Evolutionary conservation across 2,113 vertebrate genomes (phyloP), one percentile per base, ranked within the genome.

Genomic region (Panurus biarmicus): DNA sequence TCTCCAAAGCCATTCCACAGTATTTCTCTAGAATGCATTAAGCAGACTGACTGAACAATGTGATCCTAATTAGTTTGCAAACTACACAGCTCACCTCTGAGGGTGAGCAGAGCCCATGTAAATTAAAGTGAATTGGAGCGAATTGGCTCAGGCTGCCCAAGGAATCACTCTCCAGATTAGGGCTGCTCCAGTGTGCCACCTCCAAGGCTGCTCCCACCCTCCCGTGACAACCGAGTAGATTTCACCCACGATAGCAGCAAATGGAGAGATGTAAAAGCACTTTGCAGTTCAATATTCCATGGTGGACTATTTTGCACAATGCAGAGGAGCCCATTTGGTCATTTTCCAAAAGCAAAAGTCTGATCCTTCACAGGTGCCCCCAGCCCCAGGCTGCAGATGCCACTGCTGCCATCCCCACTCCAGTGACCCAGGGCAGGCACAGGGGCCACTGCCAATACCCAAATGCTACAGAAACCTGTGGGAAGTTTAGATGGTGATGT

Each of bases 61-160:
- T 33, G 36, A 90, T 65, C 92, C 93, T 79, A 53, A 72, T 94
- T 61, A 83, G 73, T 64, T 47, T 90, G 92, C 90, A 80, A 89
- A 74, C 72, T 29, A 28, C 65, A 36, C 9, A 19, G 69, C 83
- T 88, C 89, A 85, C 80, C 80, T 91, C 89, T 54, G 77, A 62
- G 56, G 35, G 89, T 3, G 23, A 94, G 88, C 61, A 71, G 65
- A 91, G 76, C 73, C 65, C 19, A 2, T 12, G 75, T 51, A 87
- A 77, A 66, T 77, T 35, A 38, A 71, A 84, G 74, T 0, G 33
- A 80, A 69, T 35, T 42, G 69, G 54, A 84, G 73, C 0, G 36
- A 78, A 61, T 50, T 47, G 69, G 69, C 69, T 42, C 54, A 15
- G 70, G 40, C 71, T 60, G 48, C 80, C 91, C 89, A 7, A 74